These are phyloP conservation scores for Mystacides longicornis DNA, from an alignment of 2,888 invertebrate species.

Conservation along the genomic window DNA sequence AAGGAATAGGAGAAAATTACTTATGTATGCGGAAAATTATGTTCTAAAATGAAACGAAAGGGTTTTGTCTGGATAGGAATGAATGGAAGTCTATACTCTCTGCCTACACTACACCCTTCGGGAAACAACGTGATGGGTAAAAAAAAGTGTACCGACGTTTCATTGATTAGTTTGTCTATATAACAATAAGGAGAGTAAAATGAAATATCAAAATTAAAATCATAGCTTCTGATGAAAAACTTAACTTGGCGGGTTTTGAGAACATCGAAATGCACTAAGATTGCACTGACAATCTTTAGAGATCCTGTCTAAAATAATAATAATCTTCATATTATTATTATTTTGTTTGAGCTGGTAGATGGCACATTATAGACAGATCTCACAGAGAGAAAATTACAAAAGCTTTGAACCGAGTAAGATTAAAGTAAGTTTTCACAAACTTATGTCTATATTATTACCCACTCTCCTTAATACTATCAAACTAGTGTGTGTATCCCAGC, in stretches of 20 bases:
- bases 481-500: too few species aligned
- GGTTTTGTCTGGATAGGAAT: too few species aligned
- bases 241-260: background rate
- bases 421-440: slow-evolving; percentile 3
- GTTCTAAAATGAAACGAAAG: too few species aligned
- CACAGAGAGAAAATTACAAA: slow-evolving; percentile 5
- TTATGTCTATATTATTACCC: background rate
- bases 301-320: background rate
- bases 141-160: too few species aligned
- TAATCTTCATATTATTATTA: background rate
- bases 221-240: background rate
- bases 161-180: too few species aligned
- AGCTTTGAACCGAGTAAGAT: background rate
- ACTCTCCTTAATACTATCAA: background rate
- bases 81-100: too few species aligned
- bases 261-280: slow-evolving; percentile 6
- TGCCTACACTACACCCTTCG: too few species aligned
- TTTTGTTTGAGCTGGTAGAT: background rate
- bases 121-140: too few species aligned
- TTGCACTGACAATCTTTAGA: background rate
- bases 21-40: too few species aligned
- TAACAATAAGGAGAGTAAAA: too few species aligned
- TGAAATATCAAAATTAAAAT: background rate
- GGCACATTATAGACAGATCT: background rate
- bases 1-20: too few species aligned